Base-by-base conservation (phyloP, 1,140 invertebrate species). In the Drosophila ananassae region DNA sequence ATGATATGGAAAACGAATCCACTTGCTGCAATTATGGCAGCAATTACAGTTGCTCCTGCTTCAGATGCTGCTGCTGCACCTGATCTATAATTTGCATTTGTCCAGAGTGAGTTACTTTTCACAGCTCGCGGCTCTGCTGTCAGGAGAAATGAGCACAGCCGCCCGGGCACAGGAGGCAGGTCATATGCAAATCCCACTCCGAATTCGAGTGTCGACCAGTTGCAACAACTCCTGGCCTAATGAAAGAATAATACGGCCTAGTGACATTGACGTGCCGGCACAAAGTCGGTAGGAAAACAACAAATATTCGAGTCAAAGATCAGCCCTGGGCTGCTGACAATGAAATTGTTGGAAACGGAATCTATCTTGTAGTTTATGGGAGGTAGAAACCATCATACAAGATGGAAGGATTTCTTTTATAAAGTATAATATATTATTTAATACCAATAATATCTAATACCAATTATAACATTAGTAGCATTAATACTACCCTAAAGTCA, bases 21-120 rank as follows among this genome's bases (percentile, higher is more conserved):
- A 89, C 82, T 85, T 85, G 83, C 78, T 73, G 79, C 81, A 85
- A 85, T 85, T 85, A 85, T 89, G 83, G 82, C 75, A 82, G 72
- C 82, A 85, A 85, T 85, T 85, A 85, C 79, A 72, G 79, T 64
- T 67, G 34, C 67, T 66, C 71, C 71, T 72, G 60, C 67, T 58
- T 37, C 52, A 60, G 32, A 60, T 66, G 46, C 47, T 76, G 59
- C 17, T 28, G 58, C 60, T 62, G 72, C 81, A 85, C 81, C 81
- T 85, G 81, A 85, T 85, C 71, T 85, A 85, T 85, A 85, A 85
- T 85, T 85, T 85, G 25, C 83, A 67, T 72, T 75, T 80, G 67
- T 74, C 73, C 80, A 77, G 44, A 75, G 66, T 85, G 69, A 85
- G 74, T 82, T 81, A 82, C 83, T 85, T 85, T 89, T 89, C 78